These are phyloP conservation scores for Bradysia coprophila DNA, from an alignment of 1,140 invertebrate species.

Conservation along the genomic window DNA sequence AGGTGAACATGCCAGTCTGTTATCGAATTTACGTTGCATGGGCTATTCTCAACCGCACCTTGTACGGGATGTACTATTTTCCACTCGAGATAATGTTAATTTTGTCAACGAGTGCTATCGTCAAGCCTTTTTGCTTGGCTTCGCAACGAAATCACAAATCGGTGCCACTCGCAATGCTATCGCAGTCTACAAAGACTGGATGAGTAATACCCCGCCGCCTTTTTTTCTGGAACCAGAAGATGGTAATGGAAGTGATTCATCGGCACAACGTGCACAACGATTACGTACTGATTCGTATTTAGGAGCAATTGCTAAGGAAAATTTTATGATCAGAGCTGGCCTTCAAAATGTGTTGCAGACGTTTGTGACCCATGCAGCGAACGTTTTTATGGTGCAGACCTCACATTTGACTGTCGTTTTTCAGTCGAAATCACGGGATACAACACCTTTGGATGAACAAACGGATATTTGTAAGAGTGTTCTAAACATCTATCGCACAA, in stretches of 20 bases:
- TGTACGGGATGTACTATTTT: slow-evolving; percentile 75
- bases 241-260: slow-evolving; percentile 13
- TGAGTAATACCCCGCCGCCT: slow-evolving; percentile 53
- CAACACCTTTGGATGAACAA: slow-evolving; percentile 62
- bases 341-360: slow-evolving; percentile 80
- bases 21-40: slow-evolving; percentile 8
- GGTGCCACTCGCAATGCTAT: slow-evolving; percentile 77
- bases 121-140: slow-evolving; percentile 81
- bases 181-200: slow-evolving; percentile 91
- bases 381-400: slow-evolving; percentile 74
- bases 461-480: slow-evolving; percentile 93
- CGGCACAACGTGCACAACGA: slow-evolving; percentile 25
- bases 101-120: slow-evolving; percentile 88
- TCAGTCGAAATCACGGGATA: slow-evolving; percentile 20
- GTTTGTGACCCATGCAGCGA: slow-evolving; percentile 88
- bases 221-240: slow-evolving; percentile 72
- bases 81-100: slow-evolving; percentile 80
- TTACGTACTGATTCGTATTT: slow-evolving; percentile 67
- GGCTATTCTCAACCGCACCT: slow-evolving; percentile 28
- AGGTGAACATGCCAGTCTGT: slow-evolving; percentile 6
- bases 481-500: slow-evolving; percentile 89
- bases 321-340: slow-evolving; percentile 56
- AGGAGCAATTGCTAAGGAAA: slow-evolving; percentile 59
- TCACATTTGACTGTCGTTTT: slow-evolving; percentile 27
- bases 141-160: slow-evolving; percentile 46